Conservation (phyloP, 1,140 invertebrate species). For the Antheraea mylitta region DNA sequence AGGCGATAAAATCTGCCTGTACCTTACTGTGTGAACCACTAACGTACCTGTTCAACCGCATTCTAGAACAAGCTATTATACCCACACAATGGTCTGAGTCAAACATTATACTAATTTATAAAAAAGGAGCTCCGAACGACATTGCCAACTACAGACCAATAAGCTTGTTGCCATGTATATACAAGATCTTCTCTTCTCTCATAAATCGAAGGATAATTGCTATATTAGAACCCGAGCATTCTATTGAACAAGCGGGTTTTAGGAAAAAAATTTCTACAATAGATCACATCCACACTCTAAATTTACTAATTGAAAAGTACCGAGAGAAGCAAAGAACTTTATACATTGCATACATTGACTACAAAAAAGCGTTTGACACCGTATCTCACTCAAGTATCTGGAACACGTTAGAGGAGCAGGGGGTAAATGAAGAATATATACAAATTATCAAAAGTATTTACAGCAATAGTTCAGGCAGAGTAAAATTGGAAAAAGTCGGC, state of each 20-base stretch:
- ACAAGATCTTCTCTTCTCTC: conserved; percentile 2
- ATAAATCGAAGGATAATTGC: conserved; percentile 7
- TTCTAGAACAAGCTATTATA: background rate
- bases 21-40: background rate
- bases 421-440: too few relatives aligned
- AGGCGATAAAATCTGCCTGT: background rate
- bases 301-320: conserved; percentile 1
- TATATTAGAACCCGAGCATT: background rate
- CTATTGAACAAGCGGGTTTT: conserved; percentile 6
- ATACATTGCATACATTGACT: conserved; percentile 6
- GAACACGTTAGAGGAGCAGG: too few relatives aligned
- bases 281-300: conserved; percentile 3
- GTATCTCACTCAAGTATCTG: too few relatives aligned
- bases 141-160: conserved; percentile 10
- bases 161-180: conserved; percentile 8
- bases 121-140: conserved; percentile 10
- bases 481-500: too few relatives aligned
- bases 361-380: too few relatives aligned
- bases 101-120: conserved; percentile 10
- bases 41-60: conserved; percentile 1
- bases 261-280: background rate
- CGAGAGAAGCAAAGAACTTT: conserved; percentile 4
- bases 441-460: too few relatives aligned
- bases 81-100: background rate
- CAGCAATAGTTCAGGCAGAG: too few relatives aligned